phyloP scores from a whole-genome alignment of 1,140 invertebrate genomes.

The Pentalonia nigronervosa region DNA sequence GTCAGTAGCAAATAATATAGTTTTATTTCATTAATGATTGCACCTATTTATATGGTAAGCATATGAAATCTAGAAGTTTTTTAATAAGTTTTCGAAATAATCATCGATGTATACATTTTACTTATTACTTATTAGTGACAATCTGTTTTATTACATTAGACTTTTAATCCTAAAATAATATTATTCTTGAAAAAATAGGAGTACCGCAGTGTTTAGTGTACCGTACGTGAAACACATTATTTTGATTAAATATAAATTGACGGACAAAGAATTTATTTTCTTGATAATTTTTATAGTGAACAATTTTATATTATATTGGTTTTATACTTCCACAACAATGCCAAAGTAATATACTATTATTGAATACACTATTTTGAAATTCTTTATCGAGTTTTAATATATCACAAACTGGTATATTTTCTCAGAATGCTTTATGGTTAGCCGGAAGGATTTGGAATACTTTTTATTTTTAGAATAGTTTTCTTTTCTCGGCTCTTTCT shows the following conservation, averaged over 20 bases:
- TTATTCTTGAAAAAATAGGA: background rate
- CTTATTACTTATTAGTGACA: background rate
- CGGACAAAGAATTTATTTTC: background rate
- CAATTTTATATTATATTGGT: background rate
- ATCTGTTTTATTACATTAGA: background rate
- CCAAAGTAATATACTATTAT: background rate
- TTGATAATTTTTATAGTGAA: background rate
- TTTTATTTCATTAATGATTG: too few relatives aligned
- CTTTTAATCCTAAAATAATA: background rate
- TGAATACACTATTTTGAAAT: slow-evolving; percentile 12
- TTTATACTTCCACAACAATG: background rate
- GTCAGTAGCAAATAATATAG: too few relatives aligned
- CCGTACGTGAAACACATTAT: background rate
- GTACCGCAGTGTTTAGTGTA: background rate
- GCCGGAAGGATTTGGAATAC: background rate
- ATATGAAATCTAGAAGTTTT: background rate
- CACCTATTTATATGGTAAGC: too few relatives aligned
- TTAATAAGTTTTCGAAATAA: background rate
- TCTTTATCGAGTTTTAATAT: slow-evolving; percentile 18
- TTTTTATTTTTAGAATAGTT: slow-evolving; percentile 30
- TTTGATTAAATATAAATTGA: background rate
- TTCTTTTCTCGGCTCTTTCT: background rate
- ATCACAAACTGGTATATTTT: background rate
- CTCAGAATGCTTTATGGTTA: background rate
- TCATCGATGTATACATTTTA: background rate